A percentile compares a stretch with the other conserved stretches of the same genome.
Evolutionary conservation across 2,113 vertebrate genomes (phyloP).

Genomic region (Canis aureus): DNA sequence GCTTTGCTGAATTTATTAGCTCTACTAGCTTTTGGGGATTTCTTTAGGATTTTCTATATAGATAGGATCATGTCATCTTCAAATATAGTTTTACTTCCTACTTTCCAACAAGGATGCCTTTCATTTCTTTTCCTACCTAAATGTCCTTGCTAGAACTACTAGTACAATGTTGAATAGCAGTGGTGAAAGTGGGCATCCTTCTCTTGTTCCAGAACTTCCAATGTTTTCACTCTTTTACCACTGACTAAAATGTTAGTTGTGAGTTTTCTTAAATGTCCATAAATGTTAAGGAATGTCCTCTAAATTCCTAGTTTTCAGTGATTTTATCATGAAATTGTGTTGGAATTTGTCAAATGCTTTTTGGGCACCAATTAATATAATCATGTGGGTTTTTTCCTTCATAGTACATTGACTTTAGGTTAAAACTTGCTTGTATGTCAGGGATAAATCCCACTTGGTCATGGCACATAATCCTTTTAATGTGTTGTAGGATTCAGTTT

Average conservation of each 20-base stretch:
- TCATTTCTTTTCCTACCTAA: background rate
- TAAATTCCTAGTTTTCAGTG: background rate
- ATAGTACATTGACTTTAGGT: background rate
- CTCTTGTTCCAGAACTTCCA: background rate
- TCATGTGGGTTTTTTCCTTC: background rate
- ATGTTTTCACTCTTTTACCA: background rate
- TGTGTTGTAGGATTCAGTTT: background rate
- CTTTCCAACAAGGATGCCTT: background rate
- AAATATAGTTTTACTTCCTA: background rate
- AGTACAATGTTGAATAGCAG: background rate
- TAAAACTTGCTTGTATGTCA: background rate
- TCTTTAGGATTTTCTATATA: background rate
- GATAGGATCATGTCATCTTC: background rate
- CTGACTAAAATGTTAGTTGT: background rate
- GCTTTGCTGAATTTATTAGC: background rate
- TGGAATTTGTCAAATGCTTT: background rate
- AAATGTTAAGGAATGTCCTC: background rate
- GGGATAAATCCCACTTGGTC: background rate
- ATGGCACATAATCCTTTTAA: background rate
- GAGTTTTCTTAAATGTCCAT: background rate
- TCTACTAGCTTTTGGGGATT: background rate
- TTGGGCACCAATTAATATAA: background rate
- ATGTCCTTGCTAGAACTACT: background rate
- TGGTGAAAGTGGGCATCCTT: background rate
- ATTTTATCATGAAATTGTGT: background rate